Conservation (phyloP, 2,888 invertebrate genomes). For the Drosophila meridiana region DNA sequence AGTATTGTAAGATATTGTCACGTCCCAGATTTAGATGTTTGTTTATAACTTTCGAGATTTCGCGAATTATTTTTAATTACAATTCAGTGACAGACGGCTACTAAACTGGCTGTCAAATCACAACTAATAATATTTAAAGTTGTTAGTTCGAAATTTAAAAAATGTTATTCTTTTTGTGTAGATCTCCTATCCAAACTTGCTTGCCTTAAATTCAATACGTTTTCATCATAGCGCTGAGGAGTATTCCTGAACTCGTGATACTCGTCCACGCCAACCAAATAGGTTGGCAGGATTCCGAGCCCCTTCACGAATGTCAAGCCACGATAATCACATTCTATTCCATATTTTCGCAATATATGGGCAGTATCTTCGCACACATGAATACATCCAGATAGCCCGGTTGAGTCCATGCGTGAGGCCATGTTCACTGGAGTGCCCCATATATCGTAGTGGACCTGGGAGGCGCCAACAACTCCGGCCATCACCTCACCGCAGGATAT, state of each 20-base stretch:
- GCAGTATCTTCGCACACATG: conserved; percentile 92
- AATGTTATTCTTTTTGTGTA: not conserved
- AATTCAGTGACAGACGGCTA: no score
- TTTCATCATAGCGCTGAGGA: not conserved
- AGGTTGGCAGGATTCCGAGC: conserved; percentile 88
- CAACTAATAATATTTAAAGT: not conserved
- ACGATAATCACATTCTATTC: conserved; percentile 88
- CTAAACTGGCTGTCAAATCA: no score
- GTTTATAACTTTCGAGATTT: no score
- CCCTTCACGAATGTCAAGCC: conserved; percentile 91
- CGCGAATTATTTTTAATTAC: no score
- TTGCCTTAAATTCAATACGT: not conserved
- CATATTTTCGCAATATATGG: conserved; percentile 88
- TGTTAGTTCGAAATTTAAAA: not conserved
- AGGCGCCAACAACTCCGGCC: conserved; percentile 97
- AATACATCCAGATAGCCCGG: conserved; percentile 91
- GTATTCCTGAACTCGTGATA: conserved; percentile 83
- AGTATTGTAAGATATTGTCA: no score
- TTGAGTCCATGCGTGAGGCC: conserved; percentile 98
- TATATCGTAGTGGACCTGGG: conserved; percentile 97
- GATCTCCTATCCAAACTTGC: not conserved
- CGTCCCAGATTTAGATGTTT: no score
- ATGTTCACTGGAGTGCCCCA: conserved; percentile 99
- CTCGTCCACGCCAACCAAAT: conserved; percentile 89
- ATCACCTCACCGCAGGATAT: conserved; percentile 96